Evolutionary conservation across 1,140 invertebrate genomes (phyloP).

Genomic region (Ditylenchus dipsaci): DNA sequence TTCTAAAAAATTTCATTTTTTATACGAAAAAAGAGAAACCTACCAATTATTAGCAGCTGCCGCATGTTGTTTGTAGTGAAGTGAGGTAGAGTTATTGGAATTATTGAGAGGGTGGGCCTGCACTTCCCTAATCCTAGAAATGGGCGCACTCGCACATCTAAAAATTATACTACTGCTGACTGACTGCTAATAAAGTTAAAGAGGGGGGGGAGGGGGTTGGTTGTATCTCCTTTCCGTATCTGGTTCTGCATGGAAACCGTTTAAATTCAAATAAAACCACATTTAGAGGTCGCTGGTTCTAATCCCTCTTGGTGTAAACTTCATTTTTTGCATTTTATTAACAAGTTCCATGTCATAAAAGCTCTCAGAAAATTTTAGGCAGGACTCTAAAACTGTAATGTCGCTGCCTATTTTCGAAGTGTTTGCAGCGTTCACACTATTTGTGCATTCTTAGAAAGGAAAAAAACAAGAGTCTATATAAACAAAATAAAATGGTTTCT

Average conservation of each 20-base stretch:
- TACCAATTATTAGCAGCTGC: not conserved
- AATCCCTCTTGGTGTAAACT: too few species aligned
- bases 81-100: not conserved
- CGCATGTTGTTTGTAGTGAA: not conserved
- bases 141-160: slow-evolving; percentile 51
- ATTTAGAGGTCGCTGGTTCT: too few species aligned
- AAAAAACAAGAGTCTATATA: too few species aligned
- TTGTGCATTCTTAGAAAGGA: too few species aligned
- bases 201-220: too few species aligned
- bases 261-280: too few species aligned
- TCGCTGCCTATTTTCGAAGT: not conserved
- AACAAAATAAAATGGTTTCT: too few species aligned
- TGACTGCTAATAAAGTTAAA: too few species aligned
- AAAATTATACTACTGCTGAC: slow-evolving; percentile 3
- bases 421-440: too few species aligned
- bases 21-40: not conserved
- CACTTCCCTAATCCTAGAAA: slow-evolving; percentile 34
- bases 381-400: not conserved
- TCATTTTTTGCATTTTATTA: too few species aligned
- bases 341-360: not conserved
- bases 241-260: too few species aligned
- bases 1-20: not conserved
- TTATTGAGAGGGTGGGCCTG: slow-evolving; percentile 13
- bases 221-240: too few species aligned
- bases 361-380: not conserved